Evolutionary conservation across 2,888 invertebrate species (phyloP).

Genomic region (Taphrorychus bicolor): DNA sequence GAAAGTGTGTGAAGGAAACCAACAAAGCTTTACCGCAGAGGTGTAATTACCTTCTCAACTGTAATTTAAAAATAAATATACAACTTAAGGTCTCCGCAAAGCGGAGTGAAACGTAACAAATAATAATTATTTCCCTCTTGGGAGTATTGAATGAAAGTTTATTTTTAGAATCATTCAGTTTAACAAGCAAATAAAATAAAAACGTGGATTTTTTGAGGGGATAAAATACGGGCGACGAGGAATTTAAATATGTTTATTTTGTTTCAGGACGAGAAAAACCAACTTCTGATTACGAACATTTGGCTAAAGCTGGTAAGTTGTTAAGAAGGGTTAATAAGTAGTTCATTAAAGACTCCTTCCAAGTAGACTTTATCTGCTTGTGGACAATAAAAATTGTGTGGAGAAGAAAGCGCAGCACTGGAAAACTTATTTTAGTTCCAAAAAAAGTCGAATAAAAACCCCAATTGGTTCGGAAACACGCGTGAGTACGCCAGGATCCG

Average conservation of each 20-base stretch:
- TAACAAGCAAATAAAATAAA: neutral
- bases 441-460: constrained; percentile 7
- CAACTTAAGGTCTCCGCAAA: neutral
- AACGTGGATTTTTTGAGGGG: neutral
- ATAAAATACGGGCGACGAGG: neutral
- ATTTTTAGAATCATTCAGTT: constrained; percentile 9
- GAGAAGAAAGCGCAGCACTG: too few relatives aligned
- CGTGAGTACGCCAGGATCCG: constrained; percentile 18
- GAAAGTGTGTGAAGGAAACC: too few relatives aligned
- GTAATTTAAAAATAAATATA: constrained; percentile 2
- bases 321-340: too few relatives aligned
- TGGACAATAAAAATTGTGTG: too few relatives aligned
- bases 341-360: too few relatives aligned
- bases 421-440: constrained; percentile 6
- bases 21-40: too few relatives aligned
- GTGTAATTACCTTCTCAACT: neutral
- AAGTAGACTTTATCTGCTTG: too few relatives aligned
- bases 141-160: neutral
- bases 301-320: constrained; percentile 96
- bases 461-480: constrained; percentile 6
- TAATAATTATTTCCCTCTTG: neutral
- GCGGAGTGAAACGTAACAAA: neutral
- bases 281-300: constrained; percentile 94
- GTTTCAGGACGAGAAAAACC: constrained; percentile 95
- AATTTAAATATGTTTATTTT: constrained; percentile 39